Base-by-base conservation (phyloP, 2,797 vertebrate species). In the Melanotaenia pygmaea region DNA sequence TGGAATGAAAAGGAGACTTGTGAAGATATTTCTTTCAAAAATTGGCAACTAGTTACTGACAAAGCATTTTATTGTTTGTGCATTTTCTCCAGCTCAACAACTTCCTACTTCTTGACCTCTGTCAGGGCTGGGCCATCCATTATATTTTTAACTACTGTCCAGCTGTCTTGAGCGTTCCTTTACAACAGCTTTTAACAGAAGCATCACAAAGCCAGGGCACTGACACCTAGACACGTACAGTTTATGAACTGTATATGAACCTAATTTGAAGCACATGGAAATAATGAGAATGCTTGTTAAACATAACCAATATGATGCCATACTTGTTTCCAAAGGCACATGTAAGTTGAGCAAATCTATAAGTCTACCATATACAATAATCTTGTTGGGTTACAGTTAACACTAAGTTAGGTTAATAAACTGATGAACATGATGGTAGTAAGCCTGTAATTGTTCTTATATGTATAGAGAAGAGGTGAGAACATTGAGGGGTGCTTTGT, bases 231-330 rank as follows among this genome's bases (percentile, higher is more conserved):
- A 83, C 74, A 81, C 20, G 58, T 77, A 80, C 58, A 70, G 76
- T 69, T 34, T 64, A 64, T 56, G 59, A 20, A 65, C 74, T 71
- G 32, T 34, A 34, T 34, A 34, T 56, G 69, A 50, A 63, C n/a
- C 58, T 80, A 86, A 91, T 68, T 43, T 61, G 40, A 78, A 87
- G 74, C 85, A 87, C 72, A 64, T 86, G 80, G 70, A 70, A 68
- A 65, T 70, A 73, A 79, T 35, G 66, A 61, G 11, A 81, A 75
- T 14, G 24, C 37, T 58, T 72, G 59, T 79, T 80, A 72, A 68
- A 67, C 47, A 61, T 50, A 76, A 67, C 26, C 4, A 2, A 74
- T 72, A 74, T 85, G 66, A 74, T 4, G 77, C 81, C 77, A 77
- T 74, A 84, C 72, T 79, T 77, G 43, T 5, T 63, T 70, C 66